These are phyloP conservation scores for Galerucella pusilla DNA, from an alignment of 2,888 invertebrate species.

Conservation along the genomic window DNA sequence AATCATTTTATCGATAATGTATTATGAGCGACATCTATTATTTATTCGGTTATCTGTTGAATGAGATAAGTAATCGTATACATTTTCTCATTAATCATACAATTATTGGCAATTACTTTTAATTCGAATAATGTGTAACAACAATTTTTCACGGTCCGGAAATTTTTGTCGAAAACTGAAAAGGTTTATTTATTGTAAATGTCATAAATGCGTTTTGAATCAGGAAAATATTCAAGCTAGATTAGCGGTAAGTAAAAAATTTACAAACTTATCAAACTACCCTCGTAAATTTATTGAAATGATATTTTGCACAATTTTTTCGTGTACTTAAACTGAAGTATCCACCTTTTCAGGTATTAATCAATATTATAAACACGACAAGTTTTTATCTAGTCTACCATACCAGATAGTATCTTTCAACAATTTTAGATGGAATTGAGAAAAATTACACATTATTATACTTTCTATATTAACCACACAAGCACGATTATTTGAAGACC, in stretches of 20 bases:
- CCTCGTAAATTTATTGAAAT: too few species aligned
- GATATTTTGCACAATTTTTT: too few species aligned
- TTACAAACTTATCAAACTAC: too few species aligned
- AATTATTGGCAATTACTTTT: background rate
- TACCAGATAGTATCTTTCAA: background rate
- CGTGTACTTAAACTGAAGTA: background rate
- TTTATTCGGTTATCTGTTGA: too few species aligned
- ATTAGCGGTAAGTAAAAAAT: background rate
- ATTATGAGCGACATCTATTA: background rate
- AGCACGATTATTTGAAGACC: background rate
- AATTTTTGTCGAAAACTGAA: background rate
- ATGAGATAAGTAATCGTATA: too few species aligned
- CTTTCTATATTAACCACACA: background rate
- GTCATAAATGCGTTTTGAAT: background rate
- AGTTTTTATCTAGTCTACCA: background rate
- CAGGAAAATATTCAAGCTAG: background rate
- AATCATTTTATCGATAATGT: background rate
- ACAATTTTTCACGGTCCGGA: background rate
- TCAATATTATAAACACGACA: background rate
- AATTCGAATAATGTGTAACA: conserved; percentile 8
- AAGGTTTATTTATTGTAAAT: background rate
- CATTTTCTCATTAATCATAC: too few species aligned
- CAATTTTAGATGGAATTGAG: background rate
- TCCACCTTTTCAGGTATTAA: background rate
- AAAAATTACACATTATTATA: background rate